These are phyloP conservation scores for Emesis russula DNA, from an alignment of 2,888 invertebrate species.

Conservation along the genomic window DNA sequence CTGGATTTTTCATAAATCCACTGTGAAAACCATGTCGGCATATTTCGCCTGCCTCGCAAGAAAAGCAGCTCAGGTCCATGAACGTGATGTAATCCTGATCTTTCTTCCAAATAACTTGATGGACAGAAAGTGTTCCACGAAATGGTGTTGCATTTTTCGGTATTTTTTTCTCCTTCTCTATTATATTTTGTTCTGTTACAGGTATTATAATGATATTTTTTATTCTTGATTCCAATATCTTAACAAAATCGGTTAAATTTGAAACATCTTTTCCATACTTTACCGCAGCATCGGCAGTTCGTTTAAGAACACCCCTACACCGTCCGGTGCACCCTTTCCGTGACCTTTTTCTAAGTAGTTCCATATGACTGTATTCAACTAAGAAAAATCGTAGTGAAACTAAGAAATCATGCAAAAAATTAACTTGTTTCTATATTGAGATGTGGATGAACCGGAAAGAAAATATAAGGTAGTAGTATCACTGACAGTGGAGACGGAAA, in stretches of 20 bases:
- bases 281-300: constrained; percentile 65
- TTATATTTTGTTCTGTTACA: constrained; percentile 28
- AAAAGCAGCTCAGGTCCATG: constrained; percentile 2
- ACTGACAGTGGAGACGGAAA: constrained; percentile 68
- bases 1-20: not conserved
- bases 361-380: constrained; percentile 58
- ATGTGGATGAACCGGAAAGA: constrained; percentile 44
- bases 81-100: not conserved
- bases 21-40: not conserved
- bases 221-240: constrained; percentile 29
- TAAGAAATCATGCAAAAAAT: constrained; percentile 51
- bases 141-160: constrained; percentile 65
- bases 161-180: constrained; percentile 41
- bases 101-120: too few relatives aligned
- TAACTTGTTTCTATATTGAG: constrained; percentile 52
- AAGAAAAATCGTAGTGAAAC: constrained; percentile 31
- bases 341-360: constrained; percentile 73
- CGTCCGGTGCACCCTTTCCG: constrained; percentile 79
- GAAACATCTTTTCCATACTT: constrained; percentile 56
- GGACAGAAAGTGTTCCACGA: constrained; percentile 64
- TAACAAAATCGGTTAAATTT: constrained; percentile 45
- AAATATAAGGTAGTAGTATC: constrained; percentile 48
- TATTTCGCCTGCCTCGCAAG: constrained; percentile 1
- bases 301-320: constrained; percentile 68
- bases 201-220: constrained; percentile 30